Evolutionary conservation across 2,113 vertebrate genomes (phyloP).

Genomic region (Cairina moschata): DNA sequence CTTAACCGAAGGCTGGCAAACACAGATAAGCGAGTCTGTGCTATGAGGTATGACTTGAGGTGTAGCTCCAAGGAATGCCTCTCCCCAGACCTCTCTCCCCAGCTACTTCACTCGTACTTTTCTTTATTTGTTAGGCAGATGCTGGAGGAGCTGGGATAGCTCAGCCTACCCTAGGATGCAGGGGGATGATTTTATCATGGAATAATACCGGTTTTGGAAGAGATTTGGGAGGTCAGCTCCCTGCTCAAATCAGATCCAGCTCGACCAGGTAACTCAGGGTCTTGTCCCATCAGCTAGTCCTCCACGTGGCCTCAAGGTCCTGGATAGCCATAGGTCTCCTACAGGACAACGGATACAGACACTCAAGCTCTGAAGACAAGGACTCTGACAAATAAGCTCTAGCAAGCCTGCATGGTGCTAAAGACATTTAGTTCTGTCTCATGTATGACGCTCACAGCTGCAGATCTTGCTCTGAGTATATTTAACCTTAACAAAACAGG

Average conservation of each 20-base stretch:
- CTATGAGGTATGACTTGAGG: not conserved
- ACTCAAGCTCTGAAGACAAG: not conserved
- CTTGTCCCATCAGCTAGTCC: not conserved
- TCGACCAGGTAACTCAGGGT: not conserved
- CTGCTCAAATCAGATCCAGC: not conserved
- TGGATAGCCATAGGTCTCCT: not conserved
- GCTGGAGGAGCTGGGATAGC: not conserved
- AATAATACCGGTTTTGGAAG: not conserved
- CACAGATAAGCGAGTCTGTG: not conserved
- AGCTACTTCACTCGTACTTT: not conserved
- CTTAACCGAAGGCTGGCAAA: not conserved
- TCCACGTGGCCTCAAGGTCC: accelerated
- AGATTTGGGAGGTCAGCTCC: not conserved
- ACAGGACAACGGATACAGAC: not conserved
- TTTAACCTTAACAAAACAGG: not conserved
- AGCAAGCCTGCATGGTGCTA: not conserved
- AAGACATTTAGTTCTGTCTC: not conserved
- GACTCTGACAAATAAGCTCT: not conserved
- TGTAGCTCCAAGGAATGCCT: not conserved
- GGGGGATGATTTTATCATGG: not conserved
- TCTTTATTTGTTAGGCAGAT: not conserved
- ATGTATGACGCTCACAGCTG: not conserved
- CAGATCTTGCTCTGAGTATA: not conserved
- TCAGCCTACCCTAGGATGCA: not conserved
- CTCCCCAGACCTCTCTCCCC: not conserved